Conservation (phyloP, 64 coral and sea anemone genomes). For the Actinia equina region DNA sequence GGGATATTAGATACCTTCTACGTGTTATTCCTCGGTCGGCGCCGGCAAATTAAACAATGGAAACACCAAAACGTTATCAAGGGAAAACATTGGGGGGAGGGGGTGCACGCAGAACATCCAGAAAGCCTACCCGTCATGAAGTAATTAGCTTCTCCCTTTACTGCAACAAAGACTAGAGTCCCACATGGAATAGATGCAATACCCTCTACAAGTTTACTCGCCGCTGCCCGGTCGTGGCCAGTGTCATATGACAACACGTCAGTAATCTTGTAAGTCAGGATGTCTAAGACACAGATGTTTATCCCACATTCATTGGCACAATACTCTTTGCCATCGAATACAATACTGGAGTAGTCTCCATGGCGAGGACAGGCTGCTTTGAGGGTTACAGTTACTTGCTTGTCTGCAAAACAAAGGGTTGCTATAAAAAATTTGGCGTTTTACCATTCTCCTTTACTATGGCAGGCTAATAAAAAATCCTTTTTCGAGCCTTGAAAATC, state of each 20-base stretch:
- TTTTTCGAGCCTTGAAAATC: too few species aligned
- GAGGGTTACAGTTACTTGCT: slow-evolving; percentile 60
- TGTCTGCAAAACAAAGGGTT: slow-evolving; percentile 40
- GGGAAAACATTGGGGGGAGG: too few species aligned
- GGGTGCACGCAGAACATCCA: too few species aligned
- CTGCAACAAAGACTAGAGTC: slow-evolving; percentile 66
- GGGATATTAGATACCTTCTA: too few species aligned
- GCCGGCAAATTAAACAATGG: too few species aligned
- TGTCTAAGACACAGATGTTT: slow-evolving; percentile 87
- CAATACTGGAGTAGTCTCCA: slow-evolving; percentile 69
- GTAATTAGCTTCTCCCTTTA: slow-evolving; percentile 83
- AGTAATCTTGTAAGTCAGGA: slow-evolving; percentile 67
- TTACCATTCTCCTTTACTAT: too few species aligned
- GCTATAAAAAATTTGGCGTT: too few species aligned
- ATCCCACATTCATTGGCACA: slow-evolving; percentile 74
- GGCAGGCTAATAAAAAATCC: too few species aligned
- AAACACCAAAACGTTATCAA: too few species aligned
- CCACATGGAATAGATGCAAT: slow-evolving; percentile 63
- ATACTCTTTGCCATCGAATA: slow-evolving; percentile 73
- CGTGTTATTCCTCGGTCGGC: too few species aligned
- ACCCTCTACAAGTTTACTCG: slow-evolving; percentile 57
- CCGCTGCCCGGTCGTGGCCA: slow-evolving; percentile 62
- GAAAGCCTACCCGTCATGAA: slow-evolving; percentile 71
- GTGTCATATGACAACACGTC: slow-evolving; percentile 80
- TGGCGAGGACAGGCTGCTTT: slow-evolving; percentile 51